These are phyloP conservation scores for Perca schrenkii DNA, from an alignment of 2,113 vertebrate species.

Conservation along the genomic window DNA sequence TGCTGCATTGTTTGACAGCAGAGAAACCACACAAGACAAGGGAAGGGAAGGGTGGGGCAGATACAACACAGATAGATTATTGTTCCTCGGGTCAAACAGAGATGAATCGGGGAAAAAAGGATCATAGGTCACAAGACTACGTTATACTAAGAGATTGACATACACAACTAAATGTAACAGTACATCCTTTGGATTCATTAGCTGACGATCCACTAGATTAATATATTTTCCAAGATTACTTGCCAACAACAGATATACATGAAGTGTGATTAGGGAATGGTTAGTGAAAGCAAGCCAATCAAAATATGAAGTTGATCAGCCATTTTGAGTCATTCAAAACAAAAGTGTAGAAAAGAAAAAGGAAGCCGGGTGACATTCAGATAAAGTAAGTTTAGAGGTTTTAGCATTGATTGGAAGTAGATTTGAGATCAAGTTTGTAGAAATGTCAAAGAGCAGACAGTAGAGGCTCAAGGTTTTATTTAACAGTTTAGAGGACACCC, in stretches of 20 bases:
- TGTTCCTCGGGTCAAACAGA: constrained; percentile 75
- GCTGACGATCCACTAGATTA: background rate
- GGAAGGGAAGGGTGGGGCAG: constrained; percentile 70
- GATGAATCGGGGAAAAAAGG: constrained; percentile 47
- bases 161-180: background rate
- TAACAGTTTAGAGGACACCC: background rate
- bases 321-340: background rate
- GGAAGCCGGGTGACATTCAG: background rate
- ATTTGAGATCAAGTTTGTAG: constrained; percentile 17
- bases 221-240: background rate
- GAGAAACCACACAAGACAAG: constrained; percentile 83
- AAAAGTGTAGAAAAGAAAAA: constrained; percentile 14
- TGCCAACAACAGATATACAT: background rate
- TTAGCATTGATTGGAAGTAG: background rate
- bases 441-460: constrained; percentile 19
- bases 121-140: constrained; percentile 40
- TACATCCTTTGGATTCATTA: constrained; percentile 9
- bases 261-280: background rate
- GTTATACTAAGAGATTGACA: constrained; percentile 16
- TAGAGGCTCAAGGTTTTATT: background rate
- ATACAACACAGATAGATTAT: constrained; percentile 85
- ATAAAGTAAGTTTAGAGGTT: background rate
- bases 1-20: constrained; percentile 90
- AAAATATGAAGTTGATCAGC: constrained; percentile 16
- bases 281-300: constrained; percentile 44